Evolutionary conservation across 1,140 invertebrate genomes (phyloP), one percentile per base, ranked within the genome.

Genomic region (Nasonia giraulti): DNA sequence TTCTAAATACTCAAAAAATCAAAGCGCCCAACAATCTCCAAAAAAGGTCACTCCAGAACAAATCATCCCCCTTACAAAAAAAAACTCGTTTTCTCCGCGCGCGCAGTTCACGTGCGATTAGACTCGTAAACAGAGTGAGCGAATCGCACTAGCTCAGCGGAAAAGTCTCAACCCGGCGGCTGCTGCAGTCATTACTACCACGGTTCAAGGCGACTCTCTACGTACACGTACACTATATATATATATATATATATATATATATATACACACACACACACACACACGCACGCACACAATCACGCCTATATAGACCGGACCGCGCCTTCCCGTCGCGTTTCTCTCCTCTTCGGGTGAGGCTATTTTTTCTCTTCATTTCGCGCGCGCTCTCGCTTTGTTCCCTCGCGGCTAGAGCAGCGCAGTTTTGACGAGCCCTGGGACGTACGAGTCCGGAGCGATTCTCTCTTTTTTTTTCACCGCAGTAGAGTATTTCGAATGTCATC

Each of bases 51-150:
- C 4, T 62, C 55, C 17, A 20, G 17, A 62, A 62, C 14, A n/a
- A 62, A 62, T 62, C 17, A 62, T 62, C 14, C 17, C 55, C 55
- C 55, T 77, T 83, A 76, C 55, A 77, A 83, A 83, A 83, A 77
- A 78, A 83, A 77, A 55, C 37, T 23, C 37, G 14, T 62, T 62
- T 62, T n/a, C 55, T 62, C 71, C 40, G 0, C 50, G 8, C 5
- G 11, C 17, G 27, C n/a, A n/a, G n/a, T n/a, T n/a, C n/a, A n/a
- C n/a, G n/a, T n/a, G n/a, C n/a, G n/a, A n/a, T n/a, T n/a, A n/a
- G n/a, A n/a, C n/a, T n/a, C n/a, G n/a, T n/a, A n/a, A n/a, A n/a
- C n/a, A n/a, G n/a, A n/a, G n/a, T n/a, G n/a, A n/a, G n/a, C n/a
- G n/a, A n/a, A n/a, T n/a, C n/a, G n/a, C n/a, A n/a, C n/a, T n/a